Evolutionary conservation across 37 sponge, comb jelly and placozoan species (phyloP), one percentile per base, ranked within the genome.

Genomic region (Eunapius fragilis): DNA sequence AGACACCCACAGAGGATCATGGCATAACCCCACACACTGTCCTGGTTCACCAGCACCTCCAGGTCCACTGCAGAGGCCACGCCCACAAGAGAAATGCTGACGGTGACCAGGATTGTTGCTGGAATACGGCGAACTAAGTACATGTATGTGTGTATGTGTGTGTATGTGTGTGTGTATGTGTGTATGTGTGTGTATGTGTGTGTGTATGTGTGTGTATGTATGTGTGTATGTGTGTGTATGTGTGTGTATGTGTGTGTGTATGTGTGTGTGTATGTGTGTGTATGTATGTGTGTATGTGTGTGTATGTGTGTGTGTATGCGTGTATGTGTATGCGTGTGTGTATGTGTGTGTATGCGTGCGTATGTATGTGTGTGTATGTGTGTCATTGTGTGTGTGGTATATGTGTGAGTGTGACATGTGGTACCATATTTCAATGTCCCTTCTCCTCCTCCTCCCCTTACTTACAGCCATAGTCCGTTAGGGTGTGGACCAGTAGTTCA

Each of bases 1-100:
- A 90, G 75, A 24, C 71, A 82, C 32, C 96, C 96, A 22, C 75
- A 88, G 48, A 91, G 80, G 37, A 96, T 76, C 26, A 93, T 72
- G n/a, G 88, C 96, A 74, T 89, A 93, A 0, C 82, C 88, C 96
- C 96, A 96, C 69, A 88, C 89, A 37, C 72, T 58, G 75, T 96
- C 96, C 87, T 96, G 90, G 70, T 87, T 83, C 35, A 87, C 82
- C 30, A 86, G 71, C 35, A 93, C 67, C 2, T 68, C 68, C 32
- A 31, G 2, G 30, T 82, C 68, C 49, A 86, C 68, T 0, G 96
- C 86, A 26, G 96, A 93, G 17, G 83, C 91, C 25, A 84, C 34
- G 9, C 93, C 94, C 30, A 93, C 31, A 22, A 69, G 31, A 58
- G 84, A 84, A 31, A 77, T 87, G n/a, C 76, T 31, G 10, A 88